Conservation (phyloP, 2,888 invertebrate species). For the Polymixis lichenea region DNA sequence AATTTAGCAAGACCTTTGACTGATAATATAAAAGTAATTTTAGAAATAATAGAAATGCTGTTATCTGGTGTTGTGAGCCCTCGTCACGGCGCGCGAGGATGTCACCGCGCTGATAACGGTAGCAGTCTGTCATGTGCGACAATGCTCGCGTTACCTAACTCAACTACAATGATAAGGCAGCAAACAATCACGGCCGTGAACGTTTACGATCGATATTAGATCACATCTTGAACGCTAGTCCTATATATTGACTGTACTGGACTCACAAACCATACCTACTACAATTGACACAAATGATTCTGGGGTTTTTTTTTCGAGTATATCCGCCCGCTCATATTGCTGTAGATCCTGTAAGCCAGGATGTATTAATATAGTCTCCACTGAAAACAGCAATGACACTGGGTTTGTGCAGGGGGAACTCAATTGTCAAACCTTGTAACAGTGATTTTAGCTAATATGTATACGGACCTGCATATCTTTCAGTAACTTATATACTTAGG, state of each 20-base stretch:
- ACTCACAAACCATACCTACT: conserved; percentile 4
- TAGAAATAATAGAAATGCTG: conserved; percentile 66
- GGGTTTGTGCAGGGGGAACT: conserved; percentile 50
- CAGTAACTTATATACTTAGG: neutral
- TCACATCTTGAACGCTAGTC: conserved; percentile 62
- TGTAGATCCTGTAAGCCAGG: conserved; percentile 59
- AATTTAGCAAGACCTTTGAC: conserved; percentile 50
- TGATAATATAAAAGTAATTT: conserved; percentile 62
- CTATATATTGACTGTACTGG: conserved; percentile 22
- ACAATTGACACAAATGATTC: conserved; percentile 35
- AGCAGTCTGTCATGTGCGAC: conserved; percentile 73
- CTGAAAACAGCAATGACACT: conserved; percentile 55
- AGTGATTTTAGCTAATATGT: conserved; percentile 26
- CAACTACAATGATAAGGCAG: conserved; percentile 67
- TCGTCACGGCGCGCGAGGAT: conserved; percentile 80
- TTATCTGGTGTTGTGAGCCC: conserved; percentile 73
- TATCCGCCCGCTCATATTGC: conserved; percentile 34
- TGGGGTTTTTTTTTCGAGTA: conserved; percentile 43
- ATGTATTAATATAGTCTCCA: conserved; percentile 59
- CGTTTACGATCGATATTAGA: conserved; percentile 65
- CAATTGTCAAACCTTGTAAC: conserved; percentile 54
- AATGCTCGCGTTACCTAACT: conserved; percentile 77
- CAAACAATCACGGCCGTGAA: conserved; percentile 62
- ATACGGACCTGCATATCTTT: conserved; percentile 11
- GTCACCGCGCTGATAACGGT: conserved; percentile 76